Evolutionary conservation across 1,140 invertebrate species (phyloP).

Genomic region (Notospermus geniculatus): DNA sequence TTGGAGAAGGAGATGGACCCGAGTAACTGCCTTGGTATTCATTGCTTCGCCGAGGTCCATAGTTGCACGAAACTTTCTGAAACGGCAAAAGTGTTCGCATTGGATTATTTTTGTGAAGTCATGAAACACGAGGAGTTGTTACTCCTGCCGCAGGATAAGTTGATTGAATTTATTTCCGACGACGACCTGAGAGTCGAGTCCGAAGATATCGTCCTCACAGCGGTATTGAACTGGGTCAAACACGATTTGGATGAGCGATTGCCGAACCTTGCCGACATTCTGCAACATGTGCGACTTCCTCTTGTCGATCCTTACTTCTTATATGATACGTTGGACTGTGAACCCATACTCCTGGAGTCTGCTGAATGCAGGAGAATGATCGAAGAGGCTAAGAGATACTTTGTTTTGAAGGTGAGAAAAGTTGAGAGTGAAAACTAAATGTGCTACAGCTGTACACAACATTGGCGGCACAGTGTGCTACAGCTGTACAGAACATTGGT

Average conservation of each 20-base stretch:
- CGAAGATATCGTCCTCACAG: conserved; percentile 52
- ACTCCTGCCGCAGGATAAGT: conserved; percentile 31
- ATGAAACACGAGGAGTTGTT: conserved; percentile 47
- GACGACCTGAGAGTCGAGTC: conserved; percentile 52
- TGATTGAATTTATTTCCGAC: conserved; percentile 42
- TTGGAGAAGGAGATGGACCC: conserved; percentile 49
- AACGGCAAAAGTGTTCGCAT: conserved; percentile 44
- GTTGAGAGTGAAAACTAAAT: not conserved
- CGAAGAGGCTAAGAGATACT: conserved; percentile 15
- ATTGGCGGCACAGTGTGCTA: too few species aligned
- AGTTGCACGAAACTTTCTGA: conserved; percentile 38
- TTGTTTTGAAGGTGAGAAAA: conserved; percentile 7
- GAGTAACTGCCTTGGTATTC: conserved; percentile 52
- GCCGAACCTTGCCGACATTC: conserved; percentile 34
- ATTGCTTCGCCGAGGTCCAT: conserved; percentile 49
- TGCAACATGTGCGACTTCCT: conserved; percentile 41
- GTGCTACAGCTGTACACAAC: not conserved
- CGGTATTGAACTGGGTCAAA: conserved; percentile 44
- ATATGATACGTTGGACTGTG: conserved; percentile 10
- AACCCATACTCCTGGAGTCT: not conserved
- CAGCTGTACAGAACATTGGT: too few species aligned
- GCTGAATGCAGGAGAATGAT: conserved; percentile 6
- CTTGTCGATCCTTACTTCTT: conserved; percentile 29
- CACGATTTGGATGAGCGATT: conserved; percentile 30
- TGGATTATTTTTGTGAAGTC: conserved; percentile 49